Evolutionary conservation across 1,140 invertebrate species (phyloP), one percentile per base, ranked within the genome.

Genomic region (Drosophila melanica): DNA sequence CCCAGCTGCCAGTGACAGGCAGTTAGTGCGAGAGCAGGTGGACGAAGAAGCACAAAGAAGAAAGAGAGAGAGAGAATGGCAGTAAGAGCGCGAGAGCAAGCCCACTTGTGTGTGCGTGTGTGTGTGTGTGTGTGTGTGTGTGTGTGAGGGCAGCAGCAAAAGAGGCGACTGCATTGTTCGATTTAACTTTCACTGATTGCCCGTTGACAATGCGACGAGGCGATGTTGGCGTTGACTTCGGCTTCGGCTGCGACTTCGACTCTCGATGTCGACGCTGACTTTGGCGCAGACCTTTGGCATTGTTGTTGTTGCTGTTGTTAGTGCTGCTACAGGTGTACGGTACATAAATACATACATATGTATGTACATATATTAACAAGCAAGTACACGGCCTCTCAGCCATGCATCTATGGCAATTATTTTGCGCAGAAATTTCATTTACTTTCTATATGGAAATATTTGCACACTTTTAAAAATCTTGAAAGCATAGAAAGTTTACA

Each of bases 371-470:
- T 54, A 65, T 66, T 63, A 79, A 68, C 74, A n/a, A 74, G 45
- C 76, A 62, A 75, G 68, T 72, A 59, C 68, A 47, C 33, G 41
- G 58, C 68, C 59, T 63, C 68, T 63, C 68, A 73, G 63, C 57
- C 77, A 44, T 60, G 41, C 62, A 66, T 65, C 57, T 63, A 57
- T 66, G 62, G 62, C 58, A 66, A 76, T 76, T 72, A 77, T 73
- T 54, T 67, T 60, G 63, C 63, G 44, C 48, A 55, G 37, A 76
- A 73, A 77, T 77, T 73, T 72, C 74, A 77, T 73, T 77, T 77
- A 77, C 74, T 77, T 77, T 77, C 74, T 77, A 68, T 77, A 77
- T 77, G 74, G 70, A 73, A 73, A 77, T 77, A 68, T 68, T 73
- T 76, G 63, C 74, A 76, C 62, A 73, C 64, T 73, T 73, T 73